Evolutionary conservation across 2,797 vertebrate genomes (phyloP), one percentile per base, ranked within the genome.

Genomic region (Phataginus tetradactyla): DNA sequence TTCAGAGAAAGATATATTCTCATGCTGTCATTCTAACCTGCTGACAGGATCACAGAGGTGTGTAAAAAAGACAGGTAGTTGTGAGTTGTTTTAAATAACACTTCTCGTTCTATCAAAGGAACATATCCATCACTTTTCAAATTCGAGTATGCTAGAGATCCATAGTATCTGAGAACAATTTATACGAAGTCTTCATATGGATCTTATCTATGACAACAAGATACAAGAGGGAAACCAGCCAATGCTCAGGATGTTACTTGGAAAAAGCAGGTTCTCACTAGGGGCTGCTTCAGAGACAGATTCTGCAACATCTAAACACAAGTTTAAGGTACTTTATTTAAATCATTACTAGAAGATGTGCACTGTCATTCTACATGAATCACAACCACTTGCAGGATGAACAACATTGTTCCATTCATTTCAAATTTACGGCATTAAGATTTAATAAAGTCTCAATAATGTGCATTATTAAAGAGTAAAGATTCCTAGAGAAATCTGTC

Each of bases 381-480:
- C 42, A 5, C 42, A 75, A 68, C 94, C 92, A 94, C 88, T 94
- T 91, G 90, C 37, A 95, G 49, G 57, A 95, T 78, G 78, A 72
- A 15, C n/a, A 95, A 69, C 89, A 88, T n/a, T 74, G 79, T 59
- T 93, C 55, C 95, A 95, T 94, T 95, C 95, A 95, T 89, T 96
- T 96, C 88, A 95, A 91, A 94, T 95, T 95, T 91, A 92, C 86
- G 91, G 55, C 97, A 97, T 97, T 87, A 94, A 98, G 95, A 98
- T 94, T 95, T 96, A 98, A 98, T 68, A 96, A 85, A 81, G 87
- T 86, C 89, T 94, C 12, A 51, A 86, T 72, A 97, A 95, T 49
- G n/a, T 96, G 91, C 91, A 95, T 96, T 86, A 91, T 86, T 97
- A 95, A 95, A 97, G 96, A 97, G 90, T 95, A 97, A 94, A 39